Conservation (phyloP, 2,113 vertebrate genomes). For the Serilophus lunatus region DNA sequence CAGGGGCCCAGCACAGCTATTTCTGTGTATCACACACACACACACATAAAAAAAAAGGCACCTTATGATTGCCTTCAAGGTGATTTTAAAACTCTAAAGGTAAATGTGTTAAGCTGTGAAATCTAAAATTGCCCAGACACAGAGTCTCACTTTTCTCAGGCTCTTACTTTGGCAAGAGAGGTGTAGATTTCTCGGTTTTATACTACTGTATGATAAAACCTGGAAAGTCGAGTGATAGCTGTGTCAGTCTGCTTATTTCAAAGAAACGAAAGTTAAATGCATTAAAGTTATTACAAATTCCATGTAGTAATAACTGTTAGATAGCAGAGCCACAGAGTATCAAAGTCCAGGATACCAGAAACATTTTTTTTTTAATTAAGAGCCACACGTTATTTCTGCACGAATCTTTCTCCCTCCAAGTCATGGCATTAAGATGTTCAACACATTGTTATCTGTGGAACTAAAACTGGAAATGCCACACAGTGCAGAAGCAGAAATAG, state of each 20-base stretch:
- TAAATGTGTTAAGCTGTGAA: neutral
- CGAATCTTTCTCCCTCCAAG: neutral
- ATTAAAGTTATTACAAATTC: neutral
- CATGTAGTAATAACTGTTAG: neutral
- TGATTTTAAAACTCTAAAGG: neutral
- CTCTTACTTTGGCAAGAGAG: neutral
- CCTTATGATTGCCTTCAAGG: neutral
- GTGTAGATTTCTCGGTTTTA: neutral
- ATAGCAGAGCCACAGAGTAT: neutral
- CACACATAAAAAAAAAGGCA: neutral
- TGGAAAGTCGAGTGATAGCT: neutral
- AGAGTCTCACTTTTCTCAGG: neutral
- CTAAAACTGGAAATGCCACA: neutral
- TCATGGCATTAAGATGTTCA: neutral
- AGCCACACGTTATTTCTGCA: neutral
- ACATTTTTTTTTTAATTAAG: too few species aligned
- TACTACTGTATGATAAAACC: neutral
- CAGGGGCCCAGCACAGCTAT: neutral
- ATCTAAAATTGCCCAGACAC: neutral
- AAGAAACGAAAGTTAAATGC: neutral
- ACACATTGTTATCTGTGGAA: neutral
- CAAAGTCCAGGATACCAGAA: neutral
- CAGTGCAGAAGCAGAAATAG: accelerated
- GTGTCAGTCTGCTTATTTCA: neutral
- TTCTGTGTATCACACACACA: accelerated